These are phyloP conservation scores for Typhlichthys subterraneus DNA, from an alignment of 2,797 vertebrate species.

Conservation along the genomic window DNA sequence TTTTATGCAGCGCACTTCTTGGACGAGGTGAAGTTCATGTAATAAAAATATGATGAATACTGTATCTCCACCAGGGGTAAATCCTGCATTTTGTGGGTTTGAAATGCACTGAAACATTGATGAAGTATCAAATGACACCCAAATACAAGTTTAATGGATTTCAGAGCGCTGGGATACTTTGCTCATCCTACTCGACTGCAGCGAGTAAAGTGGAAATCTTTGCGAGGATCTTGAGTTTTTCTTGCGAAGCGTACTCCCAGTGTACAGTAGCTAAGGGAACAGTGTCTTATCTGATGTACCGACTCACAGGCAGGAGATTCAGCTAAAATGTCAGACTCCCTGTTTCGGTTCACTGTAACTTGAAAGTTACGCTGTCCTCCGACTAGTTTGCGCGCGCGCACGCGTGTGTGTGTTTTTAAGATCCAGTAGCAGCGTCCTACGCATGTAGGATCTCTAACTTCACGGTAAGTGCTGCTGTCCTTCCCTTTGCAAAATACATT, in stretches of 20 bases:
- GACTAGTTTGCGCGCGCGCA: neutral
- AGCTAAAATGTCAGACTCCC: constrained; percentile 58
- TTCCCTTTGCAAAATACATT: constrained; percentile 37
- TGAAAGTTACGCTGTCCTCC: constrained; percentile 50
- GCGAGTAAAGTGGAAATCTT: constrained; percentile 78
- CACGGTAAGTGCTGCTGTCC: constrained; percentile 41
- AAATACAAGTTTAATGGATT: constrained; percentile 80
- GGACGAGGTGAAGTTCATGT: constrained; percentile 59
- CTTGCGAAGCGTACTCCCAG: constrained; percentile 65
- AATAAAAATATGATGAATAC: constrained; percentile 50
- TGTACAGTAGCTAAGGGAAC: constrained; percentile 67
- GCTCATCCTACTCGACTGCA: constrained; percentile 69
- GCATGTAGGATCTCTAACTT: constrained; percentile 53
- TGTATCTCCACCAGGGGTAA: constrained; percentile 55
- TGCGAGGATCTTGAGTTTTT: constrained; percentile 67
- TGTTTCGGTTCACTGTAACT: constrained; percentile 55
- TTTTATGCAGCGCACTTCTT: constrained; percentile 40
- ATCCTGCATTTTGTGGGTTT: constrained; percentile 68
- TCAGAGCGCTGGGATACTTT: constrained; percentile 72
- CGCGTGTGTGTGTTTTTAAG: constrained; percentile 8
- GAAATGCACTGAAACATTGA: constrained; percentile 77
- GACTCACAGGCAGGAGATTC: constrained; percentile 60
- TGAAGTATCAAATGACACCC: constrained; percentile 81
- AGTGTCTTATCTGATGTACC: constrained; percentile 65
- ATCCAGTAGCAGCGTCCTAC: constrained; percentile 34